Evolutionary conservation across 2,888 invertebrate genomes (phyloP).

Genomic region (Nemoura dubitans): DNA sequence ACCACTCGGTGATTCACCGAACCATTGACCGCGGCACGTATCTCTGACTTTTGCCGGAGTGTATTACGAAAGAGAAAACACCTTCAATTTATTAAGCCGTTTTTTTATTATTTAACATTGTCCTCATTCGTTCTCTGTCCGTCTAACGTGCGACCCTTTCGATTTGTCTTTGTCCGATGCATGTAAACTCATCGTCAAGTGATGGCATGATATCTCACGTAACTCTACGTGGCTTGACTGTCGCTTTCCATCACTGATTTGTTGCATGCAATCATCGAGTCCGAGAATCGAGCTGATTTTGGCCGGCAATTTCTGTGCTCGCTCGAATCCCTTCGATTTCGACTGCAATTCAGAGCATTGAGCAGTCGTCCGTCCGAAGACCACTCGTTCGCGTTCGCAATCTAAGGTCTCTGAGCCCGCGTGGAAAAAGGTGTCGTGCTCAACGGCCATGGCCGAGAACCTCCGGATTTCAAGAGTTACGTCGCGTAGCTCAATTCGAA

Average conservation of each 20-base stretch:
- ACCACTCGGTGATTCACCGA: not conserved
- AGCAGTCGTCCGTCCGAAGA: not conserved
- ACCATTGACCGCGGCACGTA: slow-evolving; percentile 22
- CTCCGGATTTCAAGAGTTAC: not conserved
- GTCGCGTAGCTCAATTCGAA: not conserved
- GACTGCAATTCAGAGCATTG: not conserved
- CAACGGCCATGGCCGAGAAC: not conserved
- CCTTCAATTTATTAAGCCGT: slow-evolving; percentile 35
- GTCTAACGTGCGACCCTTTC: not conserved
- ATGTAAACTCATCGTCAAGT: not conserved
- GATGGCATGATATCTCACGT: not conserved
- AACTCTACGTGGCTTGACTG: slow-evolving; percentile 9
- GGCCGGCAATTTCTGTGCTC: not conserved
- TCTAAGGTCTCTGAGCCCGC: not conserved
- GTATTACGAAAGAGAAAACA: slow-evolving; percentile 32
- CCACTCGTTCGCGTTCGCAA: not conserved
- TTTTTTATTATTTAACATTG: slow-evolving; percentile 20
- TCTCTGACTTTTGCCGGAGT: not conserved
- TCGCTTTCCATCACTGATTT: slow-evolving; percentile 13
- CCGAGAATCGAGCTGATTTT: not conserved
- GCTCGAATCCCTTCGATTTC: not conserved
- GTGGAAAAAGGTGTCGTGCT: not conserved
- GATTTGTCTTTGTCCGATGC: not conserved
- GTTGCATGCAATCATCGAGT: not conserved
- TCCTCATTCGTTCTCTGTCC: slow-evolving; percentile 31